Conservation (phyloP, 2,113 vertebrate genomes). For the Canis aureus region DNA sequence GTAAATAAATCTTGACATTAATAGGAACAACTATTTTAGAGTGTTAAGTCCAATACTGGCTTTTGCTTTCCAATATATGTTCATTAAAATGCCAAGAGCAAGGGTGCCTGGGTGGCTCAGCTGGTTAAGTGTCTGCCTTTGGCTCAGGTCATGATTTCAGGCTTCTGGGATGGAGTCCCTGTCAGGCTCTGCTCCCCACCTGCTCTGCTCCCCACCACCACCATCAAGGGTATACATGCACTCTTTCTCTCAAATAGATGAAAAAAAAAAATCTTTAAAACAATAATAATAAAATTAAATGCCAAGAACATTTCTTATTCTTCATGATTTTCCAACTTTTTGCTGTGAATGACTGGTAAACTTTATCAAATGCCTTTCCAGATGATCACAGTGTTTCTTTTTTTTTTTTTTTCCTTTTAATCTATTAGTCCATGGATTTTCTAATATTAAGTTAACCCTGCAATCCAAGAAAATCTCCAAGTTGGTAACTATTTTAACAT, state of each 20-base stretch:
- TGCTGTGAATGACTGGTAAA: not conserved
- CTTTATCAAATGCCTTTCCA: slow-evolving; percentile 35
- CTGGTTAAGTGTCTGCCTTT: not conserved
- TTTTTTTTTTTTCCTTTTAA: not conserved
- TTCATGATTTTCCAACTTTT: not conserved
- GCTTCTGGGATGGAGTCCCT: not conserved
- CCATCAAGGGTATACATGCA: too few relatives aligned
- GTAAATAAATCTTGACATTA: not conserved
- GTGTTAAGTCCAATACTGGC: not conserved
- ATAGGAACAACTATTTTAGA: not conserved
- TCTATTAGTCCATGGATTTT: not conserved
- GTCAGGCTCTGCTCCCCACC: not conserved
- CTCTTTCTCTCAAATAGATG: too few relatives aligned
- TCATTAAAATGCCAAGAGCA: not conserved
- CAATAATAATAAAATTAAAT: not conserved
- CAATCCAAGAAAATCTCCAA: not conserved
- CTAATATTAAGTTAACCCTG: not conserved
- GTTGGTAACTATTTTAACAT: not conserved
- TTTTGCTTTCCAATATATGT: not conserved
- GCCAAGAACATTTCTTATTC: slow-evolving; percentile 15
- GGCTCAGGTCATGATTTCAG: not conserved
- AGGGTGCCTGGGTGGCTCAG: not conserved
- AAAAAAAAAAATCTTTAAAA: not conserved
- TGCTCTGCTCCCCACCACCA: too few relatives aligned
- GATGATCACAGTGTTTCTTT: not conserved